These are phyloP conservation scores for Anaspis maculata DNA, from an alignment of 2,888 invertebrate species.

Conservation along the genomic window DNA sequence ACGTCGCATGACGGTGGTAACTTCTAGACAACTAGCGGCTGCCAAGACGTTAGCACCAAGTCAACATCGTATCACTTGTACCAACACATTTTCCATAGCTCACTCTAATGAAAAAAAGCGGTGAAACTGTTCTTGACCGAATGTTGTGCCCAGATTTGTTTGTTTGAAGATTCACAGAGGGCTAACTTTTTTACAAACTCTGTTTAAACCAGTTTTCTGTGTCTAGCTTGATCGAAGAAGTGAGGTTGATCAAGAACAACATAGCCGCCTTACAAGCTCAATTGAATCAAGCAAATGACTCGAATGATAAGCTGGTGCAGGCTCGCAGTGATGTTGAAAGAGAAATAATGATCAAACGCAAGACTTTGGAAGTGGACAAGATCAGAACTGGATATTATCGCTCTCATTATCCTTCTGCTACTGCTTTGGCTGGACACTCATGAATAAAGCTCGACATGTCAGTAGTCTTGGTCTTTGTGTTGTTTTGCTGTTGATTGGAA, in stretches of 20 bases:
- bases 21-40: no score
- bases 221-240: conserved; percentile 64
- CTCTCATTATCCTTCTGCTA: conserved; percentile 62
- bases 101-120: no score
- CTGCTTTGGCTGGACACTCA: conserved; percentile 51
- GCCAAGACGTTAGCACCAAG: no score
- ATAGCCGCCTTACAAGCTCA: conserved; percentile 59
- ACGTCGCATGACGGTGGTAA: no score
- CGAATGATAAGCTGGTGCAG: conserved; percentile 47
- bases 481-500: no score
- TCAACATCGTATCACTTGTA: no score
- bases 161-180: neutral
- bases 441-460: no score
- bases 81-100: no score
- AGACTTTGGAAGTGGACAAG: conserved; percentile 60
- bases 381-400: conserved; percentile 58
- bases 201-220: no score
- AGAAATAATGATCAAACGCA: conserved; percentile 62
- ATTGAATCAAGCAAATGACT: conserved; percentile 56
- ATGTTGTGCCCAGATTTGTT: no score
- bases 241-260: conserved; percentile 60
- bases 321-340: conserved; percentile 55
- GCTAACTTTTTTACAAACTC: conserved; percentile 4
- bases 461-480: no score
- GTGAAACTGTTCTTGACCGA: no score